Conservation (phyloP, 2,888 invertebrate species). For the Apoda limacodes region DNA sequence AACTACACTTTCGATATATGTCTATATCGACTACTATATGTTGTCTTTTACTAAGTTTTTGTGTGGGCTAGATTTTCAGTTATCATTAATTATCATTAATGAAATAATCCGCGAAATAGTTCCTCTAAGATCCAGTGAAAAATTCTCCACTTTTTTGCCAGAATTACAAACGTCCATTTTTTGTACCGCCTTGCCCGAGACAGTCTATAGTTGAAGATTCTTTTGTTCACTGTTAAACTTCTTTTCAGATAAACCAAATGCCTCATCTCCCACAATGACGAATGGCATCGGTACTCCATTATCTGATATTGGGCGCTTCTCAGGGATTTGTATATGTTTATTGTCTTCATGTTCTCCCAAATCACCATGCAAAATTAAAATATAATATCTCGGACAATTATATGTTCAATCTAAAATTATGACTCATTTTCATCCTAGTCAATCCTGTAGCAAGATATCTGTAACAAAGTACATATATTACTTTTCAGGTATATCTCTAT, state of each 20-base stretch:
- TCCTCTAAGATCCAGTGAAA: constrained; percentile 15
- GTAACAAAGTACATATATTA: constrained; percentile 21
- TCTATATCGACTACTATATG: no score
- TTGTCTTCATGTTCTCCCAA: constrained; percentile 17
- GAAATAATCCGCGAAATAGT: constrained; percentile 14
- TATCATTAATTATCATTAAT: constrained; percentile 11
- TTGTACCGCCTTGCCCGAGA: constrained; percentile 14
- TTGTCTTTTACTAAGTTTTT: no score
- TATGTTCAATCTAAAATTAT: constrained; percentile 22
- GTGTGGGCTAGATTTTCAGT: no score
- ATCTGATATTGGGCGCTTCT: constrained; percentile 12
- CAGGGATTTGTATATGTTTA: constrained; percentile 13
- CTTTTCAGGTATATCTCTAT: constrained; percentile 26
- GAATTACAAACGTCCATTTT: constrained; percentile 16
- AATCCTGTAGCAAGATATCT: constrained; percentile 26
- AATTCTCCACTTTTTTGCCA: constrained; percentile 20
- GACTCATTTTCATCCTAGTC: constrained; percentile 21
- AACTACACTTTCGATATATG: no score
- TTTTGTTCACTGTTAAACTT: constrained; percentile 15
- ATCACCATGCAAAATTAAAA: constrained; percentile 23
- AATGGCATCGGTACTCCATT: constrained; percentile 10
- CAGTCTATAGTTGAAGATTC: constrained; percentile 17
- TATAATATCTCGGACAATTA: constrained; percentile 24
- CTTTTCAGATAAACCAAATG: constrained; percentile 17
- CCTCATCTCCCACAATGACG: constrained; percentile 18